Conservation (phyloP, 1,140 invertebrate genomes). For the Teleogryllus occipitalis region DNA sequence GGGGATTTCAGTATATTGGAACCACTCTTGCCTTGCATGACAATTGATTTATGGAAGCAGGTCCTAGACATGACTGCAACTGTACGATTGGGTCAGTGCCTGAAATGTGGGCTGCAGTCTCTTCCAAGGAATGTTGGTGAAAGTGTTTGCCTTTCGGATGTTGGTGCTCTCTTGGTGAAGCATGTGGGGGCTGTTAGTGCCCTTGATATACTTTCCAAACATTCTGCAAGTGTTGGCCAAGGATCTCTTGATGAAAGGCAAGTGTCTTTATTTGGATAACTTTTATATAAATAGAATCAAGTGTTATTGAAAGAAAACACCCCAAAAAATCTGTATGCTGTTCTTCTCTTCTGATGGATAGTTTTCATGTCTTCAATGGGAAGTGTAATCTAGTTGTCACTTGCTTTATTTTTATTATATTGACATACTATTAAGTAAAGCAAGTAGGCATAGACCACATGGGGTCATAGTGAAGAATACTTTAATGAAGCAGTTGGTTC, state of each 20-base stretch:
- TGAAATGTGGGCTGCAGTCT: conserved; percentile 10
- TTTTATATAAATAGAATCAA: not conserved
- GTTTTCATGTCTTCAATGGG: not conserved
- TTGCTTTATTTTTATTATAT: no score
- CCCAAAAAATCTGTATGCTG: not conserved
- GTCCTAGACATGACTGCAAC: conserved; percentile 23
- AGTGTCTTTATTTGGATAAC: not conserved
- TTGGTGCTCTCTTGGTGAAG: conserved; percentile 22
- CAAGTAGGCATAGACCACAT: no score
- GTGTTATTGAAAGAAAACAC: not conserved
- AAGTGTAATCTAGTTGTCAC: not conserved
- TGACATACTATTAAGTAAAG: no score
- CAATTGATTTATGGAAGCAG: conserved; percentile 16
- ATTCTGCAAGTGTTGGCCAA: conserved; percentile 31
- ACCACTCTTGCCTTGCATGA: not conserved
- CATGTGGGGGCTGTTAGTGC: conserved; percentile 31
- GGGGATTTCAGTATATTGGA: conserved; percentile 15
- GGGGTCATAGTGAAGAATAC: no score
- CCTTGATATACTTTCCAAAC: conserved; percentile 31
- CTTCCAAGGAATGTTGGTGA: not conserved
- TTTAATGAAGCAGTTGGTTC: no score
- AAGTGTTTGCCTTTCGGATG: not conserved
- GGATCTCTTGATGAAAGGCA: conserved; percentile 34
- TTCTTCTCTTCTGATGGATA: not conserved
- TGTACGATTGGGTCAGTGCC: conserved; percentile 16